These are phyloP conservation scores for Mus caroli DNA, from an alignment of 2,797 vertebrate genomes.

Conservation along the genomic window DNA sequence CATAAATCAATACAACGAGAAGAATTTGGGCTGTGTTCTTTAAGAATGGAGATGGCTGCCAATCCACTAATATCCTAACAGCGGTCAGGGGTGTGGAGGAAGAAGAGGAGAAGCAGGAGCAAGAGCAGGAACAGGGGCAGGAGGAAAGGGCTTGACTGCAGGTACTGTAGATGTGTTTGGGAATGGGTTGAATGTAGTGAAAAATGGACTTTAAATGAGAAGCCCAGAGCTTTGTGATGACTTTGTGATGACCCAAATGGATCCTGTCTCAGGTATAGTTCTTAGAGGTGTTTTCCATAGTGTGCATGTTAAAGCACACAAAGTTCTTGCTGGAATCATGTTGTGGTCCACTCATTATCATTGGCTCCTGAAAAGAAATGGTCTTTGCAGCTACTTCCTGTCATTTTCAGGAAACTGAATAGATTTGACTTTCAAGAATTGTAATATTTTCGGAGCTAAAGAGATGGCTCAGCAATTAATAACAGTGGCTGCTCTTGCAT, in stretches of 20 bases:
- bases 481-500: neutral
- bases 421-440: neutral
- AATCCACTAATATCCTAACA: neutral
- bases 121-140: neutral
- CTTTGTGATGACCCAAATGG: neutral
- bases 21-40: neutral
- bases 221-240: neutral
- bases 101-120: neutral
- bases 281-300: neutral
- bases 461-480: too few relatives aligned
- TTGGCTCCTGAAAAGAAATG: neutral
- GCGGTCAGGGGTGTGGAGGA: too few relatives aligned
- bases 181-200: neutral
- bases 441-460: neutral
- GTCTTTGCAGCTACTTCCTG: neutral
- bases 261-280: neutral
- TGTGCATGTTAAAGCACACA: neutral
- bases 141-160: neutral
- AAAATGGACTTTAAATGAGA: neutral
- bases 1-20: neutral
- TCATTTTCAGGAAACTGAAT: neutral
- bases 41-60: neutral
- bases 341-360: neutral
- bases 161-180: neutral
- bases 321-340: neutral